phyloP scores from a whole-genome alignment of 2,888 invertebrate genomes.

The Drosophila neotestacea region DNA sequence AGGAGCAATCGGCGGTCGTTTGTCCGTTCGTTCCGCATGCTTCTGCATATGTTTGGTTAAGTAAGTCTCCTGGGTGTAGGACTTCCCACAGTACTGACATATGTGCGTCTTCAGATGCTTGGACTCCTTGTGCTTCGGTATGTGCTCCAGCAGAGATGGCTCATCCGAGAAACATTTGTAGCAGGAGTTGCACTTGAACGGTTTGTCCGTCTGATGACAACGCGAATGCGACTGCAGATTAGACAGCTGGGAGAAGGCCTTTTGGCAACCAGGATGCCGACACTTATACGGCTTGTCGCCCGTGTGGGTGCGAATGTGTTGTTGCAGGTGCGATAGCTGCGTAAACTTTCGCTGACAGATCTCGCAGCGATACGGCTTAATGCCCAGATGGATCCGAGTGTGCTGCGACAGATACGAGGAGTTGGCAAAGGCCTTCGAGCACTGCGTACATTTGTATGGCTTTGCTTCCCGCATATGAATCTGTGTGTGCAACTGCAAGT shows the following conservation, averaged over 20 bases:
- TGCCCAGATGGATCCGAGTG: slow-evolving; percentile 99
- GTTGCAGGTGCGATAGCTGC: slow-evolving; percentile 99
- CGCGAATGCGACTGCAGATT: slow-evolving; percentile 99
- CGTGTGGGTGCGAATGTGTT: slow-evolving; percentile 99
- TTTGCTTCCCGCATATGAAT: slow-evolving; percentile 99
- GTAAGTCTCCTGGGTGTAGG: slow-evolving; percentile 99
- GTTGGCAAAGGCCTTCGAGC: slow-evolving; percentile 99
- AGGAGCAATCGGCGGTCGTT: slow-evolving; percentile 92
- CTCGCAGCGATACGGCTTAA: slow-evolving; percentile 99
- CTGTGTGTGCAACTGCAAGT: slow-evolving; percentile 98
- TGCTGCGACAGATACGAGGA: slow-evolving; percentile 99
- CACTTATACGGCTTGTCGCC: slow-evolving; percentile 99
- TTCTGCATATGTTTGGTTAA: slow-evolving; percentile 99
- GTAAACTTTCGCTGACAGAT: slow-evolving; percentile 99
- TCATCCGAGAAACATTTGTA: slow-evolving; percentile 99
- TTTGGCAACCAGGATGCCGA: slow-evolving; percentile 98
- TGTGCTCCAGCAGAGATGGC: slow-evolving; percentile 98
- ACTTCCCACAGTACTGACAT: slow-evolving; percentile 99
- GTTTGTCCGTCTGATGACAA: slow-evolving; percentile 99
- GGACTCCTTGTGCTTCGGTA: slow-evolving; percentile 99
- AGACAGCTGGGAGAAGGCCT: slow-evolving; percentile 99
- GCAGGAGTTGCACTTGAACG: slow-evolving; percentile 99
- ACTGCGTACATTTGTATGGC: slow-evolving; percentile 99
- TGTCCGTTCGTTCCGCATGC: slow-evolving; percentile 96
- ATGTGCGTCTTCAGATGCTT: slow-evolving; percentile 99